Evolutionary conservation across 2,113 vertebrate species (phyloP), one percentile per base, ranked within the genome.

Genomic region (Corythornis vintsioides): DNA sequence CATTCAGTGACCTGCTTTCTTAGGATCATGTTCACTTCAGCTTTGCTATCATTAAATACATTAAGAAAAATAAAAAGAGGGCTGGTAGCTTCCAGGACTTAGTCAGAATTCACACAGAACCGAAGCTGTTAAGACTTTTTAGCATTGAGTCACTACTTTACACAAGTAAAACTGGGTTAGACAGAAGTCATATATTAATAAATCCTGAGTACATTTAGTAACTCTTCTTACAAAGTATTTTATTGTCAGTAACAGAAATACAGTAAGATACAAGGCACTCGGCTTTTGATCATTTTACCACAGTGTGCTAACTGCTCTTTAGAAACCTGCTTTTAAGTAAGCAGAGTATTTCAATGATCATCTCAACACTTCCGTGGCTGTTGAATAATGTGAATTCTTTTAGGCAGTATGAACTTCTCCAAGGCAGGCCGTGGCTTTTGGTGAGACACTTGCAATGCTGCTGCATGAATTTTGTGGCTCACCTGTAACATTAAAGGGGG

Each of bases 351-450:
- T 93, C 83, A 95, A 15, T 14, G 28, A 63, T 29, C 56, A 59
- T 94, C 55, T 98, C 97, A 99, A 96, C 91, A 98, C 97, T 99
- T 99, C 87, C 98, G 97, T 25, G 99, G 99, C 97, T 99, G 99
- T 74, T 99, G 99, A 96, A 99, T 99, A 96, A 97, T 96, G 89
- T 98, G 97, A 80, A 95, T 94, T 95, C 93, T 97, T 93, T 98
- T 98, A 43, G 96, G 97, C 11, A 94, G 93, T 72, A 97, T 93
- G 15, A 96, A 83, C 96, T 99, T 99, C 97, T 99, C 98, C 96
- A 98, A 65, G 3, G 98, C 96, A 15, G 99, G 99, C 52, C 95
- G 97, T 48, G 98, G 96, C 93, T 98, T 98, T 92, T 98, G 97
- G 96, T 99, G 98, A 88, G 98, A 97, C 86, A 97, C 97, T 35